Evolutionary conservation across 2,888 invertebrate species (phyloP).

Genomic region (Drosophila rubida): DNA sequence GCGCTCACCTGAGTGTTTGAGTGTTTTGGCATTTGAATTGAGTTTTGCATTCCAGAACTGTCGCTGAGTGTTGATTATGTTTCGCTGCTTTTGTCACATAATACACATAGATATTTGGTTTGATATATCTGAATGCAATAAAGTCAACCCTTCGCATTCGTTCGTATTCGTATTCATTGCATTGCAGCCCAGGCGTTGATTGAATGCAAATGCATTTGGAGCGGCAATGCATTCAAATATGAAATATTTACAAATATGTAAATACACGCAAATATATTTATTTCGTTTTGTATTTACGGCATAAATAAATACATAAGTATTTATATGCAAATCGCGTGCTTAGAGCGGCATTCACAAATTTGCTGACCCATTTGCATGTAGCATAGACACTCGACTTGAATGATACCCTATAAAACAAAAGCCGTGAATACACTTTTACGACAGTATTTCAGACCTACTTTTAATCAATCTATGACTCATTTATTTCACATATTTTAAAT

Average conservation of each 20-base stretch:
- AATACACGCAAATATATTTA: slow-evolving; percentile 2
- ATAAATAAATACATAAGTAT: slow-evolving; percentile 42
- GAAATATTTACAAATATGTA: slow-evolving; percentile 28
- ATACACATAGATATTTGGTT: slow-evolving; percentile 31
- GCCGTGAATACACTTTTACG: too few species aligned
- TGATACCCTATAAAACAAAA: slow-evolving; percentile 17
- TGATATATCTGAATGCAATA: slow-evolving; percentile 39
- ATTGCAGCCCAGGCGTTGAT: slow-evolving; percentile 53
- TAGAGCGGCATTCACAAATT: slow-evolving; percentile 37
- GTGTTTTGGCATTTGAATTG: slow-evolving; percentile 74
- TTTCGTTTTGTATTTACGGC: slow-evolving; percentile 23
- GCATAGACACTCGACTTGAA: background rate
- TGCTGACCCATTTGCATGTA: slow-evolving; percentile 47
- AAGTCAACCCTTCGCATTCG: background rate
- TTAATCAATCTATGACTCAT: too few species aligned
- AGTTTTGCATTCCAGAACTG: slow-evolving; percentile 54
- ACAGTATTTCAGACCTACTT: too few species aligned
- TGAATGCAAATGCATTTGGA: slow-evolving; percentile 74
- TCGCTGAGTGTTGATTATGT: slow-evolving; percentile 60
- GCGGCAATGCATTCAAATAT: slow-evolving; percentile 63
- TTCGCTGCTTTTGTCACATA: slow-evolving; percentile 59
- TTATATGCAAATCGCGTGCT: slow-evolving; percentile 55
- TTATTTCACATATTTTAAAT: too few species aligned
- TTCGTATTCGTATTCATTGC: slow-evolving; percentile 18
- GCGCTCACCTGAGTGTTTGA: slow-evolving; percentile 53